Evolutionary conservation across 2,113 vertebrate genomes (phyloP).

Genomic region (Vidua macroura): DNA sequence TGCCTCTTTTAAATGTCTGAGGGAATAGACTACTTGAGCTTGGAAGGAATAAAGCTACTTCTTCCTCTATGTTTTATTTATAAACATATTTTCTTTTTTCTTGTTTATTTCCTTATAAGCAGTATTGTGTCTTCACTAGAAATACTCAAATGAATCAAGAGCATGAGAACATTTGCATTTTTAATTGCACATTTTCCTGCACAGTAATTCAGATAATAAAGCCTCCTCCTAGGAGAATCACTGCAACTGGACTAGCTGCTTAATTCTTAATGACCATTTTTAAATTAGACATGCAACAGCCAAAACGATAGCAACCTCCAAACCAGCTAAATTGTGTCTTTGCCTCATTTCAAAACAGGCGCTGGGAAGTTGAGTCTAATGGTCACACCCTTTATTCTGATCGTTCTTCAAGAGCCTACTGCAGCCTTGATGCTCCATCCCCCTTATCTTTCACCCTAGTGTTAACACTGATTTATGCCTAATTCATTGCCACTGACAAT

Average conservation of each 20-base stretch:
- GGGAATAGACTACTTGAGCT: neutral
- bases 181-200: slow-evolving; percentile 3
- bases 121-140: neutral
- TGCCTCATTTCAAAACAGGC: neutral
- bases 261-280: slow-evolving; percentile 20
- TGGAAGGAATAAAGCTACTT: neutral
- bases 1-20: neutral
- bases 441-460: neutral
- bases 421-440: neutral
- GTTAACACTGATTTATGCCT: neutral
- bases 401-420: neutral
- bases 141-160: neutral
- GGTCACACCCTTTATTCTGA: neutral
- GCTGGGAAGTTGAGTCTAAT: neutral
- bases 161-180: neutral
- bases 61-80: neutral
- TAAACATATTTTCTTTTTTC: neutral
- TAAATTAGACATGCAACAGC: neutral
- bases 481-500: neutral
- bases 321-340: neutral
- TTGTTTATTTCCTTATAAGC: neutral
- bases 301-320: neutral
- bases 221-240: neutral
- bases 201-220: neutral
- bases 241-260: neutral